A percentile compares a stretch with the other conserved stretches of the same genome.
Conservation (phyloP, 2,888 invertebrate species). For the Calameuta filiformis region DNA sequence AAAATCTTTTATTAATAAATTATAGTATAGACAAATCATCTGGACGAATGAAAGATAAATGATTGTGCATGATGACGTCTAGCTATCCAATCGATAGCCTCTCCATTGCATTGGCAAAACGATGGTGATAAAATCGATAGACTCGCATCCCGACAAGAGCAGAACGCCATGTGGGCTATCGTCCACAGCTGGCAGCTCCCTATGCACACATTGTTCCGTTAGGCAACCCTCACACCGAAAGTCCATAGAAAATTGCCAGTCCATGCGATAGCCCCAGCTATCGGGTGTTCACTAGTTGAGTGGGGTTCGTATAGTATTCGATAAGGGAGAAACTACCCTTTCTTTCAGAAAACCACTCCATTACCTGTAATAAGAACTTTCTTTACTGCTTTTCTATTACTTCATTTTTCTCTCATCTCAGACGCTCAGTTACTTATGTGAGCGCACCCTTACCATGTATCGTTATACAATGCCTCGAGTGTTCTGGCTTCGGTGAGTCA, state of each 20-base stretch:
- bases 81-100: background rate
- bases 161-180: conserved; percentile 57
- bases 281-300: background rate
- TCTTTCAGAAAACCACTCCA: background rate
- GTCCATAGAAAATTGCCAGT: background rate
- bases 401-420: background rate
- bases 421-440: conserved; percentile 20
- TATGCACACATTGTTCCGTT: conserved; percentile 17
- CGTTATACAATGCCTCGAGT: conserved; percentile 36
- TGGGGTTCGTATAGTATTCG: background rate
- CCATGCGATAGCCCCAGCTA: background rate
- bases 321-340: background rate
- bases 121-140: conserved; percentile 56
- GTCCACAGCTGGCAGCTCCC: conserved; percentile 55
- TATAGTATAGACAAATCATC: background rate
- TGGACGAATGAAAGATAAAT: background rate
- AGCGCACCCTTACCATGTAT: conserved; percentile 36
- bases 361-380: background rate
- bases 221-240: conserved; percentile 14
- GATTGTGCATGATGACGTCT: background rate
- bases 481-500: conserved; percentile 41
- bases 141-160: conserved; percentile 48
- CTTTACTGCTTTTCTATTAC: background rate
- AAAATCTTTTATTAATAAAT: background rate
- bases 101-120: conserved; percentile 14